Evolutionary conservation across 2,888 invertebrate genomes (phyloP), one percentile per base, ranked within the genome.

Genomic region (Cataglyphis rosenhaueri): DNA sequence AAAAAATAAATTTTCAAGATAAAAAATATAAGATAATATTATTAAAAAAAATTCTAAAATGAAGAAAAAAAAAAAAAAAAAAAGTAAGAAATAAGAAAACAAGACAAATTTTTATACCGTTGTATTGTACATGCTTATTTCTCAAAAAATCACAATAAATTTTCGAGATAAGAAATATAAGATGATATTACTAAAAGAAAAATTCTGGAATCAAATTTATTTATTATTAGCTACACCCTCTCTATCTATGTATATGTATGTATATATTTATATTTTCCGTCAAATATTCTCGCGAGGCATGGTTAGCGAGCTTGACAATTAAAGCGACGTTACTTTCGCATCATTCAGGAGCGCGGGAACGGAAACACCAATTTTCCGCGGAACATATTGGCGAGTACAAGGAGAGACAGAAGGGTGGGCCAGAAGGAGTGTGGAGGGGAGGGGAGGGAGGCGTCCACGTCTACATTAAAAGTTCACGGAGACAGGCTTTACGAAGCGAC

Each of bases 381-480:
- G 57, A 81, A 81, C 79, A 83, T 81, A 81, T 83, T 73, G 71
- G 83, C n/a, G 29, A 44, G 57, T 65, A 73, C 79, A 70, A 25
- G 61, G 38, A 59, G 71, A 55, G 64, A 83, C 66, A 81, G 64
- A 6, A 32, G 6, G 32, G 0, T 32, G 32, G 32, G 32, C 32
- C 6, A 32, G 32, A 6, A 6, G 32, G 32, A 32, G 32, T 0
- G 32, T 0, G 32, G 0, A 5, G 32, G 0, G 32, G 32, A 32
- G 32, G 6, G 32, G 32, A 3, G 32, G 32, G 6, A 5, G 6
- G 6, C 48, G 62, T 79, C 55, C 59, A 68, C 61, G 79, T 79
- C 83, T 79, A 66, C 79, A 79, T 83, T 83, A 83, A 83, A 76
- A 66, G 65, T 83, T 83, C 62, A 66, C 62, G 59, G 68, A 57